Base-by-base conservation (phyloP, 2,113 vertebrate genomes). In the Psilopogon haemacephalus region DNA sequence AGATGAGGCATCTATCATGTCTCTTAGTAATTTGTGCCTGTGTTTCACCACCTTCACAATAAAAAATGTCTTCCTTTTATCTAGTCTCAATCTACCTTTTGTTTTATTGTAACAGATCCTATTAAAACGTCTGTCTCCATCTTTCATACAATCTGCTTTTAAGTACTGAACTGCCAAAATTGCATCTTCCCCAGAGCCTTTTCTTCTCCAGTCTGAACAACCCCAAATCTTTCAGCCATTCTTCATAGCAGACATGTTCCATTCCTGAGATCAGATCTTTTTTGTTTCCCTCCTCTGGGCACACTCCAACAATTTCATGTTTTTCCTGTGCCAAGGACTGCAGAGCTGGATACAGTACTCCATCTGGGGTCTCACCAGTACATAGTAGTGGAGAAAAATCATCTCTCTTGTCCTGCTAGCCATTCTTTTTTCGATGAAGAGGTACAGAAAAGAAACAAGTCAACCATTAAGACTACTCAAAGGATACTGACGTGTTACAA, bases 1-100 rank as follows among this genome's bases (percentile, higher is more conserved):
- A 18, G 6, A n/a, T 46, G 11, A 9, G 8, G 0, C 21, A 59
- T 35, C 23, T 42, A 30, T 12, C 11, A 50, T 10, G 1, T n/a
- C 33, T 69, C 50, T 42, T 26, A 11, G 26, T 3, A 75, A 40
- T 12, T 2, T 64, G 7, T 38, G 11, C 11, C 12, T 59, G 6
- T 38, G n/a, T 58, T 62, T 82, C 35, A 74, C 7, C 20, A 75
- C 3, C 4, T 5, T 20, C 15, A 48, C 1, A 0, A 4, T 23
- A 67, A 70, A 87, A 63, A 37, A 48, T 6, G 3, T 44, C 10
- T 40, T 64, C 10, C 9, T 38, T 82, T 11, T 63, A 15, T 30
- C 24, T 32, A 13, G 8, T 15, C 3, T 44, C 5, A 59, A 79
- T 54, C 26, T 48, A 15, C 1, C 12, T 2, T 23, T 67, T 54